Evolutionary conservation across 2,113 vertebrate species (phyloP).

Genomic region (Ailurus styani): DNA sequence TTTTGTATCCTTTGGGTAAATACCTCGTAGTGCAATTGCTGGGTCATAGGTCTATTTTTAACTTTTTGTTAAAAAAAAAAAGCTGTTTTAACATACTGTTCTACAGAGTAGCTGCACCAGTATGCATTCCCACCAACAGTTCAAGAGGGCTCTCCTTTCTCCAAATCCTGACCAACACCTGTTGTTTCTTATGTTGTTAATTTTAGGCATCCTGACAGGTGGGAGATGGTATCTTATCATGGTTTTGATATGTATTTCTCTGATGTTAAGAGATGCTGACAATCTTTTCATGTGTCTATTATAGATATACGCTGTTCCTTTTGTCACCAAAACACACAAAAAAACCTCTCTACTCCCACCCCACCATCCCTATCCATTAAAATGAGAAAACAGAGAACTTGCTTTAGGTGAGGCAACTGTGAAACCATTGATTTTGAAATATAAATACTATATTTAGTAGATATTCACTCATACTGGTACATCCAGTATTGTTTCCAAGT

Average conservation of each 20-base stretch:
- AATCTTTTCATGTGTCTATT: neutral
- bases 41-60: neutral
- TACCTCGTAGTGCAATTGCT: neutral
- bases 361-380: neutral
- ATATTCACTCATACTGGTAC: neutral
- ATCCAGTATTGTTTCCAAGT: neutral
- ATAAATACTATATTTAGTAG: neutral
- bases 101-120: neutral
- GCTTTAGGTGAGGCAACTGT: neutral
- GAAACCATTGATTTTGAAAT: neutral
- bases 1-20: neutral
- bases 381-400: neutral
- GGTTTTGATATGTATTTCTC: neutral
- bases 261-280: neutral
- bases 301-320: neutral
- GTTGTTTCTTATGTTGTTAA: neutral
- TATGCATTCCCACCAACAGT: neutral
- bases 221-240: neutral
- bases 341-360: neutral
- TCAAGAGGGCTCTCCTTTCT: neutral
- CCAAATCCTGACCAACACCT: neutral
- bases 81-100: neutral
- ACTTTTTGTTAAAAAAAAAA: neutral
- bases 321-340: neutral
- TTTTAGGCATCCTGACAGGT: neutral